Conservation (phyloP, 92 coral and sea anemone species). For the Porites lobata region DNA sequence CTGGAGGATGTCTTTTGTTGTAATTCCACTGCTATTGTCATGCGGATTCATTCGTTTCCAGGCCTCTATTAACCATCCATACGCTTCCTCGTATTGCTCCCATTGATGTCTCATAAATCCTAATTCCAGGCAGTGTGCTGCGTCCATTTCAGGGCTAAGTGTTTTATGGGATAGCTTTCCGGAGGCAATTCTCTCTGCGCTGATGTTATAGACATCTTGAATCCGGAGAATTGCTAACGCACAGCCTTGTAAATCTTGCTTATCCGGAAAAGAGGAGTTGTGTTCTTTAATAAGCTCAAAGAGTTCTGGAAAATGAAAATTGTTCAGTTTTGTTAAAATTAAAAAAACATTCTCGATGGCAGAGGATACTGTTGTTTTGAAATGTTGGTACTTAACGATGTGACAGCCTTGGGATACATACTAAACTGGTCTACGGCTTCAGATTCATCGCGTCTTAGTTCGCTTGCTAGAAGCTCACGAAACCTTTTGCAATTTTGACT, state of each 20-base stretch:
- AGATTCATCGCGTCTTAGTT: too few relatives aligned
- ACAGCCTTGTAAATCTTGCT: constrained; percentile 84
- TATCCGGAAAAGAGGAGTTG: constrained; percentile 64
- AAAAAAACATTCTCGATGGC: too few relatives aligned
- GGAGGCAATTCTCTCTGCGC: constrained; percentile 74
- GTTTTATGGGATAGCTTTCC: constrained; percentile 81
- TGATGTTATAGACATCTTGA: constrained; percentile 89
- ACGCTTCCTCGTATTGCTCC: constrained; percentile 73
- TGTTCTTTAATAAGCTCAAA: constrained; percentile 64
- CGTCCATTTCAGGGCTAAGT: constrained; percentile 72
- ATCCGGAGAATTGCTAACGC: constrained; percentile 85
- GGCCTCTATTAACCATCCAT: constrained; percentile 86
- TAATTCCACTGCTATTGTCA: constrained; percentile 69
- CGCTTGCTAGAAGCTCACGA: too few relatives aligned
- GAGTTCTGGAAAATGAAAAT: constrained; percentile 56
- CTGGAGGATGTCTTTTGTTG: constrained; percentile 70
- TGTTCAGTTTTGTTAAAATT: too few relatives aligned
- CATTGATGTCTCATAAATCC: constrained; percentile 79
- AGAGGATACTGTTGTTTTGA: too few relatives aligned
- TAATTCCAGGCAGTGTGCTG: constrained; percentile 87
- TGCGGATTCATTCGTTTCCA: constrained; percentile 66
- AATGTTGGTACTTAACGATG: too few relatives aligned
- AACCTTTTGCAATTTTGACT: too few relatives aligned
- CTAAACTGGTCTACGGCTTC: too few relatives aligned
- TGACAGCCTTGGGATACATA: too few relatives aligned